Evolutionary conservation across 2,797 vertebrate species (phyloP), one percentile per base, ranked within the genome.

Genomic region (Chanos chanos): DNA sequence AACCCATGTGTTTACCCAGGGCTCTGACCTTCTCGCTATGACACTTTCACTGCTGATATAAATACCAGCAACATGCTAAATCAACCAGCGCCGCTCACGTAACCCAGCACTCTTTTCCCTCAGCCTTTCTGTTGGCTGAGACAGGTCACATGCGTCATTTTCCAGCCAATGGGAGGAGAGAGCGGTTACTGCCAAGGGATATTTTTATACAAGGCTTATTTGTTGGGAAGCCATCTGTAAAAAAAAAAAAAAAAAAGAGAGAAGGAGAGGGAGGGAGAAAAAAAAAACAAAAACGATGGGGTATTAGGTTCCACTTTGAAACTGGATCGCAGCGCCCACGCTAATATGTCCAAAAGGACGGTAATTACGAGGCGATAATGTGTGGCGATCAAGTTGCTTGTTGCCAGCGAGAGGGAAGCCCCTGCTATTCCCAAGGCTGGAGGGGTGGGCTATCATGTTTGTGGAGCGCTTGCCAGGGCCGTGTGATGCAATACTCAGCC

Each of bases 341-440:
- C 81, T 88, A 87, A 90, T 86, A 86, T 86, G 81, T 87, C 76
- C 70, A 62, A 74, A 85, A 88, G 85, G 77, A 89, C 81, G 78
- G 77, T 84, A 83, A 83, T 88, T 78, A 89, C 73, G 81, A 85
- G 85, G 86, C 77, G 86, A 84, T 89, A 89, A 90, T 83, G 83
- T 76, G 68, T 67, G 73, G 76, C 77, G 83, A 86, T 84, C 79
- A 78, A 77, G 76, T 83, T 83, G 71, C 77, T 76, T 77, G 79
- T 81, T 73, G 67, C 66, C 61, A 66, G 61, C 22, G 57, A 41
- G 61, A 76, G 67, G 60, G 53, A 70, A 73, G 48, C 57, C 73
- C 71, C 18, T 59, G 21, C 7, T 64, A 60, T 66, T 71, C 40
- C 50, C 60, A 68, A 47, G 33, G n/a, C 25, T 45, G 57, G 18